Evolutionary conservation across 2,797 vertebrate species (phyloP), one percentile per base, ranked within the genome.

Genomic region (Onychomys arenicola): DNA sequence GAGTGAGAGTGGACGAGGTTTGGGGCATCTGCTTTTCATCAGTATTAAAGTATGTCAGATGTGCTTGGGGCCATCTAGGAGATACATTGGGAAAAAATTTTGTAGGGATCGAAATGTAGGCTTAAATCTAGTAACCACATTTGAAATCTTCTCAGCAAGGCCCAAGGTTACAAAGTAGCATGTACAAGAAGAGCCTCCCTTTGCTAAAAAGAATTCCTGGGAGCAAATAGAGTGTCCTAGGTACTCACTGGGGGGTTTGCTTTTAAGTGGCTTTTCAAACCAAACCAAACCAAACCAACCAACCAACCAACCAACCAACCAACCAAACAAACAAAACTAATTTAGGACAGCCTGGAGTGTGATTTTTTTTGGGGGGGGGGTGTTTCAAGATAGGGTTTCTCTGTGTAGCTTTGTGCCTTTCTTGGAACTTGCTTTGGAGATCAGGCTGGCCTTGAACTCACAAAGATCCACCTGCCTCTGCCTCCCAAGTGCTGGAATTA

Each of bases 1-100:
- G 89, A 40, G 19, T 7, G 14, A 23, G 19, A 94, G 83, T 40
- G 57, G 87, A 90, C 90, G 97, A 89, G 94, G 88, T n/a, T 52
- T 37, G 85, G 52, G 96, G 93, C 13, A 92, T 96, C 95, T 87
- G 2, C 52, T 94, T 23, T 97, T 67, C 96, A 57, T 95, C 34
- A 2, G 8, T 65, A 29, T 81, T 93, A 78, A 89, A 21, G 67
- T 8, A 21, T 73, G 65, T 92, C 69, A 94, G 90, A 63, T 81
- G 97, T 89, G 67, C 94, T 49, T 73, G 82, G 57, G 89, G 73
- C 90, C 59, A 76, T 81, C n/a, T 40, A 63, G 1, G 37, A 88
- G 61, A 87, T 77, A 95, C 88, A 32, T 4, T 63, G 80, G 71
- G 37, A 88, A 76, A 80, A 14, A 12, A 76, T 78, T 97, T 37